These are phyloP conservation scores for Dasypus novemcinctus DNA, from an alignment of 2,113 vertebrate species.

Conservation along the genomic window DNA sequence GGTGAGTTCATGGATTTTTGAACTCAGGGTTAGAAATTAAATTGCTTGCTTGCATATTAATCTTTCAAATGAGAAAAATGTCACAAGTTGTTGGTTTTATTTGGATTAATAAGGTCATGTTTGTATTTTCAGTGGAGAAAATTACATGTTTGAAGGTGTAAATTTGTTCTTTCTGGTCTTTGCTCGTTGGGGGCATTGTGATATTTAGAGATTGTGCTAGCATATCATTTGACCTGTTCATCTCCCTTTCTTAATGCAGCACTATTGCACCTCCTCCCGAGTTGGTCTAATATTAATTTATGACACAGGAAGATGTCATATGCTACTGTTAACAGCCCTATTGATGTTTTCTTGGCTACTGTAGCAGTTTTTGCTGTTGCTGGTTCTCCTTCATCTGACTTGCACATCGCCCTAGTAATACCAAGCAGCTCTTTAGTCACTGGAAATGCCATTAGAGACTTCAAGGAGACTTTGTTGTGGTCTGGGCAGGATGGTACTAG, in stretches of 20 bases:
- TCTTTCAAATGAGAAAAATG: constrained; percentile 49
- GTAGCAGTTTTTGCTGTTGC: neutral
- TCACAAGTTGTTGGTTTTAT: constrained; percentile 39
- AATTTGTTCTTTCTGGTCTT: constrained; percentile 56
- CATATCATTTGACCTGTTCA: neutral
- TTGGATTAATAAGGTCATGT: constrained; percentile 50
- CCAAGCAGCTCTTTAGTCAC: neutral
- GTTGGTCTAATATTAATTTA: neutral
- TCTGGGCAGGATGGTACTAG: neutral
- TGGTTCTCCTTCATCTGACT: neutral
- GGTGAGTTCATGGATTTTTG: constrained; percentile 12
- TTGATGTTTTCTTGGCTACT: neutral
- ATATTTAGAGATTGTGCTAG: neutral
- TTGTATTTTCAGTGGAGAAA: constrained; percentile 61
- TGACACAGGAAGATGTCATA: neutral
- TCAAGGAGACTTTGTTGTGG: neutral
- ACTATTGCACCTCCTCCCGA: neutral
- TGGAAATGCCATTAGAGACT: neutral
- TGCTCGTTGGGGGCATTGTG: neutral
- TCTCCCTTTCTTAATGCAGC: neutral
- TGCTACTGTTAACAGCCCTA: neutral
- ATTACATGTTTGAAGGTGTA: constrained; percentile 49
- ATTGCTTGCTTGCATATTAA: constrained; percentile 55
- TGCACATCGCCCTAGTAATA: neutral
- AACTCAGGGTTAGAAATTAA: constrained; percentile 60